These are phyloP conservation scores for Lepidocyrtinus sp. DNA, from an alignment of 2,888 invertebrate genomes.

Conservation along the genomic window DNA sequence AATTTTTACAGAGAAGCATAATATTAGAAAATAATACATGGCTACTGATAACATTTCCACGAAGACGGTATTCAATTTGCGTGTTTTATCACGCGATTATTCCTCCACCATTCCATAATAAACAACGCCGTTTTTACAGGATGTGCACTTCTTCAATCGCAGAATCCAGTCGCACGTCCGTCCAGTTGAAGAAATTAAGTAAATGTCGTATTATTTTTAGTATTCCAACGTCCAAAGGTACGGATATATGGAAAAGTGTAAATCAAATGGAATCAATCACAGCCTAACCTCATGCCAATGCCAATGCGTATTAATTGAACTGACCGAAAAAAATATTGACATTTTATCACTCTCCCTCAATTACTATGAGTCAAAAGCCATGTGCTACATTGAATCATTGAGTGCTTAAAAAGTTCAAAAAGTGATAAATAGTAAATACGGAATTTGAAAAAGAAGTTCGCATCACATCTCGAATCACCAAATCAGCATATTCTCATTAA, in stretches of 20 bases:
- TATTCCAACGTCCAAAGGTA: conserved; percentile 8
- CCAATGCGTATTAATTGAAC: neutral
- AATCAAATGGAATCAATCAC: neutral
- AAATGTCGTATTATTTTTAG: neutral
- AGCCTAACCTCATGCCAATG: neutral
- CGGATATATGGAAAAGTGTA: neutral
- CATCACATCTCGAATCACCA: neutral
- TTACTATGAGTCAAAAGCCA: neutral
- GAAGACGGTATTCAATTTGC: too few relatives aligned
- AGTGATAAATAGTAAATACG: conserved; percentile 12
- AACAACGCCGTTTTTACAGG: too few relatives aligned
- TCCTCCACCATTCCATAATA: too few relatives aligned
- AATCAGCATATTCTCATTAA: conserved; percentile 37
- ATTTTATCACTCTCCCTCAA: neutral
- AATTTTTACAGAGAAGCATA: too few relatives aligned
- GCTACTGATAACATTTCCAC: neutral
- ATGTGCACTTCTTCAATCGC: too few relatives aligned
- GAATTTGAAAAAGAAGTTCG: neutral
- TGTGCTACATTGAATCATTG: neutral
- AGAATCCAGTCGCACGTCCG: too few relatives aligned
- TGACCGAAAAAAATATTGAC: neutral
- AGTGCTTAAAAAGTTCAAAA: conserved; percentile 1
- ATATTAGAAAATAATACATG: too few relatives aligned
- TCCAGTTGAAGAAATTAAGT: neutral
- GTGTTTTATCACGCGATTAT: too few relatives aligned